These are phyloP conservation scores for Cottus gobio DNA, from an alignment of 2,113 vertebrate genomes.

Conservation along the genomic window DNA sequence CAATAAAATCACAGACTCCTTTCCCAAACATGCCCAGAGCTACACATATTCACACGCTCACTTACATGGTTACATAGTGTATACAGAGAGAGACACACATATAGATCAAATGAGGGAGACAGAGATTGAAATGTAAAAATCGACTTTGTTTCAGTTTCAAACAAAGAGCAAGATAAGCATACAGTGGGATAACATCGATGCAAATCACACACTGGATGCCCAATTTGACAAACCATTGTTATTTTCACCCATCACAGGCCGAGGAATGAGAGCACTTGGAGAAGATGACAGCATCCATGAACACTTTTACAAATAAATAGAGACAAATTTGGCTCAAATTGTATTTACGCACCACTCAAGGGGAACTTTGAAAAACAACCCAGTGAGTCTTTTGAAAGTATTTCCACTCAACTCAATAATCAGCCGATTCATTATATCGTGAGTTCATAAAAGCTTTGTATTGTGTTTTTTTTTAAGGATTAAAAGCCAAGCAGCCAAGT, in stretches of 20 bases:
- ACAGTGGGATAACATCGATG: conserved; percentile 23
- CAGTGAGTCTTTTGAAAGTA: background rate
- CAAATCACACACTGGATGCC: conserved; percentile 22
- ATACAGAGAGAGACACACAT: conserved; percentile 4
- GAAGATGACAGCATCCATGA: background rate
- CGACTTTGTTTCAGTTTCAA: conserved; percentile 28
- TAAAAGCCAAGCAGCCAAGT: background rate
- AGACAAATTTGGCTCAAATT: background rate
- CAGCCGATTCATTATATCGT: background rate
- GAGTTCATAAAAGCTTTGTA: background rate
- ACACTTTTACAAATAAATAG: background rate
- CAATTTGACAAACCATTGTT: conserved; percentile 51
- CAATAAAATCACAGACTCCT: conserved; percentile 35
- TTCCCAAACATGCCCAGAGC: background rate
- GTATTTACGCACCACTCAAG: background rate
- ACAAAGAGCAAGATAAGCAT: conserved; percentile 19
- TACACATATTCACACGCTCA: conserved; percentile 2
- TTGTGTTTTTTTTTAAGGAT: background rate
- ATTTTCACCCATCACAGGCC: conserved; percentile 19
- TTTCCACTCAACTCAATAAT: background rate
- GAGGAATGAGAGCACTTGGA: conserved; percentile 2
- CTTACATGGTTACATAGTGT: background rate
- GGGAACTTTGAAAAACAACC: background rate
- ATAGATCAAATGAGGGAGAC: conserved; percentile 12
- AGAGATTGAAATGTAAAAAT: conserved; percentile 37